These are phyloP conservation scores for Pseudomyrmex concolor DNA, from an alignment of 1,140 invertebrate genomes.

Conservation along the genomic window DNA sequence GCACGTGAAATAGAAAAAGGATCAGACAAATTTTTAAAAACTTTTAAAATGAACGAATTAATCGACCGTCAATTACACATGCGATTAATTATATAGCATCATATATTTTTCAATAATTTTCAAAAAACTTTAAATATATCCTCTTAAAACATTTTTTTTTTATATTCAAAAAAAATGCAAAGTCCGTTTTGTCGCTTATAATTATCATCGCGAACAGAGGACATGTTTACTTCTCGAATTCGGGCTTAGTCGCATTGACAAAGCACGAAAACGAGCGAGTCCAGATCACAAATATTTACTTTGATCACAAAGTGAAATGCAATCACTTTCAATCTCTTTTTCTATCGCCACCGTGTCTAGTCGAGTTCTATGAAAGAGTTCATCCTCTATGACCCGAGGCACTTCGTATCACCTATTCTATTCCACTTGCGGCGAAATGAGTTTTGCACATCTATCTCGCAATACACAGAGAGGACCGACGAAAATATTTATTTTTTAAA, in stretches of 20 bases:
- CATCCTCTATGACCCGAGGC: conserved; percentile 62
- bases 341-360: conserved; percentile 30
- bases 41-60: too few relatives aligned
- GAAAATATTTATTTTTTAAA: background rate
- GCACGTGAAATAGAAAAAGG: background rate
- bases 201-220: conserved; percentile 13
- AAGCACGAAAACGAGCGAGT: conserved; percentile 11
- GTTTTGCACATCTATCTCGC: conserved; percentile 21
- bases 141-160: background rate
- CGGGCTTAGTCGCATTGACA: conserved; percentile 11
- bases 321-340: conserved; percentile 66
- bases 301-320: conserved; percentile 72
- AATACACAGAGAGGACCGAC: background rate
- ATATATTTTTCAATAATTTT: background rate
- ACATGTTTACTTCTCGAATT: conserved; percentile 43
- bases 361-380: conserved; percentile 59
- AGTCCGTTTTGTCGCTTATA: background rate
- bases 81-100: background rate
- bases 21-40: background rate
- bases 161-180: background rate
- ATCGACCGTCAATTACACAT: background rate
- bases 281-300: conserved; percentile 45
- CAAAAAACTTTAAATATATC: background rate
- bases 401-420: conserved; percentile 36
- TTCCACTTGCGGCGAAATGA: conserved; percentile 32